Evolutionary conservation across 2,113 vertebrate species (phyloP), one percentile per base, ranked within the genome.

Genomic region (Elachura formosa): DNA sequence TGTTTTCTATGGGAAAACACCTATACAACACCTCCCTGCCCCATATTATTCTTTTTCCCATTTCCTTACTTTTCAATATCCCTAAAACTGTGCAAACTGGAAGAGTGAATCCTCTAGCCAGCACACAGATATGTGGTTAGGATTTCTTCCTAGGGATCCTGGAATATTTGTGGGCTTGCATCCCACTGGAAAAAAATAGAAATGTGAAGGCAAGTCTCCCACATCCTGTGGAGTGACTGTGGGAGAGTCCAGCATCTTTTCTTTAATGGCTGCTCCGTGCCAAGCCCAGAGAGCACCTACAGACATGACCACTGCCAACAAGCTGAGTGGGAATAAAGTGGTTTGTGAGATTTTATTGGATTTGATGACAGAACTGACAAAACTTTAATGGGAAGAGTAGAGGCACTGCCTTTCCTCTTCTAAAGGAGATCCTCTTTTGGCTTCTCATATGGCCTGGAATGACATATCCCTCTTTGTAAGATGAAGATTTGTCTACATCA

Each of bases 181-280:
- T 88, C 87, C 67, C 81, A 59, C 69, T 93, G 86, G 63, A 75
- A 86, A 66, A 87, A 79, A 59, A 94, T n/a, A 52, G 46, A 87
- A 96, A 96, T 86, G 80, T 51, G 72, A 92, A 94, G 82, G 46
- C 75, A 93, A 93, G 20, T 67, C 72, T 94, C 94, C 94, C 96
- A 96, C 95, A 95, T 96, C 95, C 95, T 96, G 95, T 93, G 80
- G 59, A 92, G 43, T 55, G 62, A 62, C 66, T 93, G 78, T 90
- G 92, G 90, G 92, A 92, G 83, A 38, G 43, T 28, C 67, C 59
- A 67, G 38, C 26, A 74, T 54, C 82, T 83, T 46, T 48, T 84
- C n/a, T 58, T 33, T 45, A 71, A 52, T 24, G 55, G 14, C 34
- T 89, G 40, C 6, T 91, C 41, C 54, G 43, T 76, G 71, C 59